Evolutionary conservation across 2,888 invertebrate species (phyloP), one percentile per base, ranked within the genome.

Genomic region (Pseudococcus longispinus): DNA sequence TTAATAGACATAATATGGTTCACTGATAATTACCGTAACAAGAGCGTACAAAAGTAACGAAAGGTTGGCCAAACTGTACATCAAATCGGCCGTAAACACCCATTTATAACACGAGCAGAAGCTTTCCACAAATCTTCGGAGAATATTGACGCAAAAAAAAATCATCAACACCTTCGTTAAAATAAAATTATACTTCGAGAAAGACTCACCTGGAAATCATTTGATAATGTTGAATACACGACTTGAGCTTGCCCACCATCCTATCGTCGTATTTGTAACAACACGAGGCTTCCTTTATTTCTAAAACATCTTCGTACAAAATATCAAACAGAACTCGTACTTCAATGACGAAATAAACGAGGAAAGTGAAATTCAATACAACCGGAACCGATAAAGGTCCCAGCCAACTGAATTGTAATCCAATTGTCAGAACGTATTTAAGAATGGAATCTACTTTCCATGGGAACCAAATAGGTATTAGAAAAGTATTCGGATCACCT

Each of bases 211-310:
- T 84, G 23, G 55, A n/a, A 20, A 84, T 84, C 65, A 32, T 84
- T 23, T 84, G 84, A 42, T 84, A 37, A 84, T 84, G 84, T 32
- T 8, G 84, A 84, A 84, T 65, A n/a, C 84, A 84, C 4, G 0
- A 11, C 13, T n/a, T 60, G 42, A 84, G 70, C 9, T 29, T 20
- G 0, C n/a, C n/a, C 9, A 11, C n/a, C 3, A 83, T 29, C 32
- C 37, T 9, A 37, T 65, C 15, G 15, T 60, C 29, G 11, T 42
- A 18, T 42, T 37, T n/a, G 13, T 60, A 3, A 70, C 15, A 5
- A 4, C 15, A 0, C 37, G 18, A 32, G 2, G 26, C 8, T 15
- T 77, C 29, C 9, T 32, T 37, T n/a, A 26, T 18, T 37, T 37
- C 18, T 0, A n/a, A 37, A 37, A 77, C 23, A 26, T 20, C 11